A percentile compares a stretch with the other conserved stretches of the same genome.
These are phyloP conservation scores for Drosophila navojoa DNA, from an alignment of 1,140 invertebrate species.

Conservation along the genomic window DNA sequence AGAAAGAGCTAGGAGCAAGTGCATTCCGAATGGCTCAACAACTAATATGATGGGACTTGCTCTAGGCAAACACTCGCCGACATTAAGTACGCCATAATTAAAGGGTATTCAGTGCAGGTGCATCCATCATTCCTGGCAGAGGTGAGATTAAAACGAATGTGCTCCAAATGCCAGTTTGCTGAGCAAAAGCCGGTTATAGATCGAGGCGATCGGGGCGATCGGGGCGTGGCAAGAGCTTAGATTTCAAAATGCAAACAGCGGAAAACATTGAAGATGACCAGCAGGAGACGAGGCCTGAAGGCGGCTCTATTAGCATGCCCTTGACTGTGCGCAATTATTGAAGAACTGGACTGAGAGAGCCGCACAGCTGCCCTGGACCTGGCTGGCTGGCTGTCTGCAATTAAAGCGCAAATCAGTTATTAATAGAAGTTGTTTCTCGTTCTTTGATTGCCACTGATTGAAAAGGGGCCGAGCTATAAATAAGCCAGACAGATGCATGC, in stretches of 20 bases:
- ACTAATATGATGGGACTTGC: not conserved
- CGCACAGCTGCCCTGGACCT: slow-evolving; percentile 37
- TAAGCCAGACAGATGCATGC: slow-evolving; percentile 10
- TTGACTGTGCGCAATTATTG: slow-evolving; percentile 73
- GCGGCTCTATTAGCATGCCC: slow-evolving; percentile 51
- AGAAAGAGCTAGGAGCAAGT: too few species aligned
- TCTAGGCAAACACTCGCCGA: slow-evolving; percentile 55
- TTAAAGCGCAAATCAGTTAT: slow-evolving; percentile 70
- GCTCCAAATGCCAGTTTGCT: slow-evolving; percentile 66
- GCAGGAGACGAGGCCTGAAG: not conserved
- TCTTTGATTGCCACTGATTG: slow-evolving; percentile 37
- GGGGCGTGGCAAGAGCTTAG: slow-evolving; percentile 47
- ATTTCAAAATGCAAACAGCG: slow-evolving; percentile 79
- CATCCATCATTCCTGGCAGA: slow-evolving; percentile 53
- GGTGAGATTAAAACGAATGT: slow-evolving; percentile 82
- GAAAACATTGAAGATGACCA: slow-evolving; percentile 69
- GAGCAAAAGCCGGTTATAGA: slow-evolving; percentile 50
- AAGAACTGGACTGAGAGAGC: too few species aligned
- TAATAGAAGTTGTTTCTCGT: slow-evolving; percentile 50
- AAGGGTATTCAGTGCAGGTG: slow-evolving; percentile 48
- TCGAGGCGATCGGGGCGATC: not conserved
- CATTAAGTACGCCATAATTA: slow-evolving; percentile 75
- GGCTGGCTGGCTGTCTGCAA: slow-evolving; percentile 25
- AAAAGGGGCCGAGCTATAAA: slow-evolving; percentile 42
- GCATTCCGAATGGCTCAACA: too few species aligned